These are phyloP conservation scores for Eupeodes latifasciatus DNA, from an alignment of 2,888 invertebrate species.

Conservation along the genomic window DNA sequence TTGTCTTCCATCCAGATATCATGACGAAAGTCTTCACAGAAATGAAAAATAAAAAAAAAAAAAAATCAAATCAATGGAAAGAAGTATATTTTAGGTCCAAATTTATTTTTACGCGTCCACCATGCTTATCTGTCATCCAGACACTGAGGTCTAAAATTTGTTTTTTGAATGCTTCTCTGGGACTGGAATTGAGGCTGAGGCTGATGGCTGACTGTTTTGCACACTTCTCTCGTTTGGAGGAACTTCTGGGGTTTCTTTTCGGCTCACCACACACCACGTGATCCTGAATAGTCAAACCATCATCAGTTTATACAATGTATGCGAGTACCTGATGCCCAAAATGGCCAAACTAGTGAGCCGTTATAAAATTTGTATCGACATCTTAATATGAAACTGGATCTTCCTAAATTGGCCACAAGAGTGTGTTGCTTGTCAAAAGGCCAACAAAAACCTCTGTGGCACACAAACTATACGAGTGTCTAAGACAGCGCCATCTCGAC, in stretches of 20 bases:
- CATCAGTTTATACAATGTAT: conserved; percentile 8
- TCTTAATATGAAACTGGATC: conserved; percentile 73
- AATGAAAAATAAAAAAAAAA: conserved; percentile 25
- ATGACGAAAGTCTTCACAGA: conserved; percentile 23
- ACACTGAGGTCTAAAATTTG: conserved; percentile 56
- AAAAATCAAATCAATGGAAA: conserved; percentile 51
- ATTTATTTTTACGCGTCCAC: conserved; percentile 59
- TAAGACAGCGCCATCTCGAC: conserved; percentile 69
- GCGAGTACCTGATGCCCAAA: conserved; percentile 49
- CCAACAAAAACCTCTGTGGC: conserved; percentile 21
- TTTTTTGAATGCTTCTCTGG: conserved; percentile 4
- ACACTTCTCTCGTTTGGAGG: conserved; percentile 45
- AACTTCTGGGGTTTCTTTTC: conserved; percentile 72
- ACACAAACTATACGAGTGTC: conserved; percentile 41
- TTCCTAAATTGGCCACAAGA: conserved; percentile 66
- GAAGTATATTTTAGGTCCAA: conserved; percentile 38
- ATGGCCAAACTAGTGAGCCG: conserved; percentile 73
- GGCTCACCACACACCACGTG: conserved; percentile 66
- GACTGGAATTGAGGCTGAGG: too few relatives aligned
- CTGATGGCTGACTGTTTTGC: conserved; percentile 2
- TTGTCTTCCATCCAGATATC: conserved; percentile 72
- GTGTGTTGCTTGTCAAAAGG: conserved; percentile 72
- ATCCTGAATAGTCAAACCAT: not conserved
- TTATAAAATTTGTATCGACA: conserved; percentile 73
- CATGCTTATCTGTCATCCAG: conserved; percentile 70